Evolutionary conservation across 2,888 invertebrate species (phyloP).

Genomic region (Cataglyphis altisquamis): DNA sequence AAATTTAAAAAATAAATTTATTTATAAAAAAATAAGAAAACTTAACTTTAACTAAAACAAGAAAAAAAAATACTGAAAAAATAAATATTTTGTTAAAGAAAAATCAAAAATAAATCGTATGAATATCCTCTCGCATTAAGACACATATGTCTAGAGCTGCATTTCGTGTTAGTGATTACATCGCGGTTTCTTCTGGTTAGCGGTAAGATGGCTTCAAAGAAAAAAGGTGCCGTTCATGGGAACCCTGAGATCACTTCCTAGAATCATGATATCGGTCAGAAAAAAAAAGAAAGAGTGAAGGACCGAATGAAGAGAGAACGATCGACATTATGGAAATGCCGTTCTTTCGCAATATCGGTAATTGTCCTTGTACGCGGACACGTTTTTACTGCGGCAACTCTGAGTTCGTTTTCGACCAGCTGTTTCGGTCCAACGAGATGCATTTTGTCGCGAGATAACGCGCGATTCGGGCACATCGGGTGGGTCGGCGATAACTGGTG

Average conservation of each 20-base stretch:
- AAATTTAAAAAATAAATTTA: neutral
- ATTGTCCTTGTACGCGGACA: constrained; percentile 44
- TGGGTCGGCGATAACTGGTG: constrained; percentile 78
- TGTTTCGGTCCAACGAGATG: constrained; percentile 80
- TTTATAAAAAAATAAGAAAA: neutral
- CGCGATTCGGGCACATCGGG: constrained; percentile 74
- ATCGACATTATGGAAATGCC: constrained; percentile 77
- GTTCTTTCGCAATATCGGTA: constrained; percentile 72
- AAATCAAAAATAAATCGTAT: neutral
- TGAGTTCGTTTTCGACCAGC: constrained; percentile 74
- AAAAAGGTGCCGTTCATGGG: constrained; percentile 83
- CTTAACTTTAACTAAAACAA: neutral
- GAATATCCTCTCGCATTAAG: neutral
- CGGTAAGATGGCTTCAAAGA: constrained; percentile 78
- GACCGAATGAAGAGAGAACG: constrained; percentile 22
- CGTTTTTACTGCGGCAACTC: constrained; percentile 49
- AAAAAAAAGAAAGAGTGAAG: constrained; percentile 63
- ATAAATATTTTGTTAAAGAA: neutral
- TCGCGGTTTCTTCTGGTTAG: constrained; percentile 68
- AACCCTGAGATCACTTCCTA: constrained; percentile 81
- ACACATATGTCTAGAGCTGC: neutral
- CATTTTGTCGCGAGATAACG: constrained; percentile 83
- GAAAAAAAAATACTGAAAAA: neutral
- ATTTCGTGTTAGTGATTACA: constrained; percentile 41
- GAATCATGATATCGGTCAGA: constrained; percentile 74